phyloP scores from a whole-genome alignment of 2,888 invertebrate species.

The Eupithecia subfuscata region DNA sequence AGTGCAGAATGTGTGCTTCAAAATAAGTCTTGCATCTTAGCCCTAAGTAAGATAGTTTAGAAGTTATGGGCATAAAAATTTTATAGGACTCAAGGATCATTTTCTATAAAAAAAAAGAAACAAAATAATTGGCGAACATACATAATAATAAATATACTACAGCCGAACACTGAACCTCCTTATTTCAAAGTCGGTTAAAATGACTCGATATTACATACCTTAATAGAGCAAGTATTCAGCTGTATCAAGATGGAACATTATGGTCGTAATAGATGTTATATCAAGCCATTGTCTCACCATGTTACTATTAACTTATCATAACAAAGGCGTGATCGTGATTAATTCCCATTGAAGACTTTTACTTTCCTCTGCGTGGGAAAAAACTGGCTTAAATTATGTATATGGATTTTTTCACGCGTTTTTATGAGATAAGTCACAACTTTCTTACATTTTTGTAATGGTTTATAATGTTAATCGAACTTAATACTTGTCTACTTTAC shows the following conservation, averaged over 20 bases:
- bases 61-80: too few species aligned
- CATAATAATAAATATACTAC: too few species aligned
- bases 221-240: slow-evolving; percentile 9
- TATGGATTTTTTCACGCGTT: slow-evolving; percentile 21
- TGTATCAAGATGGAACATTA: slow-evolving; percentile 26
- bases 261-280: slow-evolving; percentile 35
- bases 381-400: slow-evolving; percentile 31
- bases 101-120: too few species aligned
- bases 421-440: slow-evolving; percentile 10
- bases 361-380: slow-evolving; percentile 56
- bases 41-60: too few species aligned
- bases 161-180: too few species aligned
- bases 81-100: too few species aligned
- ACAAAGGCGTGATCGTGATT: slow-evolving; percentile 56
- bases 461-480: background rate
- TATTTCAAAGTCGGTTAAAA: too few species aligned
- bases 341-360: slow-evolving; percentile 58
- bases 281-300: slow-evolving; percentile 47
- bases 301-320: slow-evolving; percentile 56
- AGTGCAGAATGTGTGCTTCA: too few species aligned
- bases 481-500: background rate
- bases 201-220: background rate
- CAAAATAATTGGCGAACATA: too few species aligned
- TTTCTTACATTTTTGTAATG: background rate
- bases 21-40: too few species aligned